Base-by-base conservation (phyloP, 2,888 invertebrate genomes). In the Callyntrura sp. region DNA sequence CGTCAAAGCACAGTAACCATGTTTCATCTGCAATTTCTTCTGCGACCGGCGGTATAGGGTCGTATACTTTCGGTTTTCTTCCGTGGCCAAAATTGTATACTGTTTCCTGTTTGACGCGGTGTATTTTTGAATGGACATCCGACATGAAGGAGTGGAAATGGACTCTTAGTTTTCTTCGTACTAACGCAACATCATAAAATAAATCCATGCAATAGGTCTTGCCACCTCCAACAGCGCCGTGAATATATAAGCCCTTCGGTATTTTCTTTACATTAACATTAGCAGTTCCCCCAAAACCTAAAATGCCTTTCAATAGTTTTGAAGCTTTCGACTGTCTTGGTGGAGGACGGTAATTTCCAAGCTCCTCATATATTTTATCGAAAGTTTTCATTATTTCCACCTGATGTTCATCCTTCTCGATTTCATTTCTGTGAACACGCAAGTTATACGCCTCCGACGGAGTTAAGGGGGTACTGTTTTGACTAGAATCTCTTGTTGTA, bases 121-220 rank as follows among this genome's bases (percentile, higher is more conserved):
- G 98, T 94, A 99, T 98, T 94, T 96, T 96, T 90, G 96, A 96
- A 95, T 99, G 99, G 11, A 99, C 98, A 94, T 98, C 98, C 68
- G 98, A 96, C 99, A 99, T 99, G 94, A 99, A 99, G 60, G 98
- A 97, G 94, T 99, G 98, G 94, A 99, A 99, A 95, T 99, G 99
- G 1, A 99, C 98, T 92, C 99, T 96, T 91, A 94, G 94, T 93
- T 96, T 96, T 76, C 94, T 94, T 48, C 93, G 95, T 94, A 35
- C 95, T 93, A n/a, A 94, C 92, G 94, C 97, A 96, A 94, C 96
- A 96, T 98, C 96, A 95, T 97, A 98, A 95, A 99, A 99, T 94
- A 99, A 95, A 95, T 99, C 99, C 99, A 99, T 99, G 88, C 99
- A 95, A 97, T 99, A 99, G 6, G 99, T 99, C 96, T 99, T 99